Base-by-base conservation (phyloP, 2,113 vertebrate species). In the Triplophysa tibetana region DNA sequence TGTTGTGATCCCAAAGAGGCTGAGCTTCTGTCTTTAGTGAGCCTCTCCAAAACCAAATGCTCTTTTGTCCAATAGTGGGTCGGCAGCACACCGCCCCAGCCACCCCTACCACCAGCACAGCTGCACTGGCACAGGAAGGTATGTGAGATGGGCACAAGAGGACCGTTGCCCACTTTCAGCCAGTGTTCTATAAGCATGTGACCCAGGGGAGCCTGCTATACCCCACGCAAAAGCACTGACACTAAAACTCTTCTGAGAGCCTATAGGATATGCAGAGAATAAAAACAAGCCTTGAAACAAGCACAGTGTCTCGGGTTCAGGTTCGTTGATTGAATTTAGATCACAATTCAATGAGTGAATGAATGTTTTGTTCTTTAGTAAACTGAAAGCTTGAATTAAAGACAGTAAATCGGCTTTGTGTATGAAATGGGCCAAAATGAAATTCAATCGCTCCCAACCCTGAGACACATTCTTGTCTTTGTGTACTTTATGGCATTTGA, bases 51-150 rank as follows among this genome's bases (percentile, higher is more conserved):
- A 91, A 89, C 91, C 93, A 91, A 94, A 94, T 92, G 89, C 94
- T 88, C 93, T 87, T 96, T 92, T 96, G 93, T 96, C 94, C 93
- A 92, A 90, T 96, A 97, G 95, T 96, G 94, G 95, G 95, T 94
- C 95, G 96, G 95, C 95, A 96, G 94, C 95, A 95, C 89, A 97
- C 95, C 91, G 94, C 93, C 92, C 95, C 96, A 93, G 95, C 96
- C 94, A 94, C 95, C 82, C 94, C 95, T 89, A 94, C 95, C 92
- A 94, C 95, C 94, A 96, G 95, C 92, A 95, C 95, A 83, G 95
- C 94, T 90, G 89, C 95, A 87, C 91, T 97, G 93, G 95, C 95
- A 86, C 94, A 95, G 95, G 95, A 97, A 97, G 95, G 95, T 97
- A 97, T 69, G 95, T 97, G 50, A 82, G 78, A 66, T 60, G 77